Evolutionary conservation across 1,140 invertebrate species (phyloP).

Genomic region (Lasioglossum baleicum): DNA sequence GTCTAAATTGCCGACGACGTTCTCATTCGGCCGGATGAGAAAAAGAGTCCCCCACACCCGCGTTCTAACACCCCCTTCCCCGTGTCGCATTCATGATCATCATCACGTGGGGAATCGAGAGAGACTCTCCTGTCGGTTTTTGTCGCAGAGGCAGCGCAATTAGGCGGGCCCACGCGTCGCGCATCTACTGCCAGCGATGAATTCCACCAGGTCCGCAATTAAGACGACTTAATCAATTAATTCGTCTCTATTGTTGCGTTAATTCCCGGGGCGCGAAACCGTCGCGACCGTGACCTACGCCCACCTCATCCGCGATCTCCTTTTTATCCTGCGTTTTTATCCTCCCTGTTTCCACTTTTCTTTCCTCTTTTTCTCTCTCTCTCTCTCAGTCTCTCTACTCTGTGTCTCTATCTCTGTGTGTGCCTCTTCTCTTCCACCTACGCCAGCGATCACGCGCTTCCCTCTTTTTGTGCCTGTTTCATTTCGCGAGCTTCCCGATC

Average conservation of each 20-base stretch:
- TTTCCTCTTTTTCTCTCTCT: not conserved
- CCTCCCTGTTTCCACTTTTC: not conserved
- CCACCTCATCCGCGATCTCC: constrained; percentile 27
- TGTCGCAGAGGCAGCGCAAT: constrained; percentile 1
- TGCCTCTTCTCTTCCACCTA: not conserved
- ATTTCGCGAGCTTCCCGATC: not conserved
- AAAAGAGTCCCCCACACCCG: not conserved
- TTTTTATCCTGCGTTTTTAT: not conserved
- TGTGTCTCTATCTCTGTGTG: not conserved
- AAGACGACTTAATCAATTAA: constrained; percentile 75
- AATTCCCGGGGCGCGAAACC: constrained; percentile 53
- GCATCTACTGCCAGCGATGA: constrained; percentile 21
- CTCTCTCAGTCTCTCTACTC: not conserved
- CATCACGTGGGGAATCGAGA: not conserved
- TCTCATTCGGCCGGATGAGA: not conserved
- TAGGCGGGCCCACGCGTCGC: constrained; percentile 33
- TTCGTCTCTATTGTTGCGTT: constrained; percentile 66
- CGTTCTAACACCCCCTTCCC: no score
- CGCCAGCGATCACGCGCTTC: not conserved
- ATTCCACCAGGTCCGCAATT: constrained; percentile 65
- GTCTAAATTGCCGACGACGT: not conserved
- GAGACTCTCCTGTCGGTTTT: not conserved
- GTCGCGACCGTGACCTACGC: constrained; percentile 62
- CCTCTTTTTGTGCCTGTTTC: no score
- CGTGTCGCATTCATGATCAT: not conserved